Percentiles rank a stretch among this genome's conserved stretches.
phyloP scores from a whole-genome alignment of 2,888 invertebrate genomes.

The Anoplius nigerrimus region DNA sequence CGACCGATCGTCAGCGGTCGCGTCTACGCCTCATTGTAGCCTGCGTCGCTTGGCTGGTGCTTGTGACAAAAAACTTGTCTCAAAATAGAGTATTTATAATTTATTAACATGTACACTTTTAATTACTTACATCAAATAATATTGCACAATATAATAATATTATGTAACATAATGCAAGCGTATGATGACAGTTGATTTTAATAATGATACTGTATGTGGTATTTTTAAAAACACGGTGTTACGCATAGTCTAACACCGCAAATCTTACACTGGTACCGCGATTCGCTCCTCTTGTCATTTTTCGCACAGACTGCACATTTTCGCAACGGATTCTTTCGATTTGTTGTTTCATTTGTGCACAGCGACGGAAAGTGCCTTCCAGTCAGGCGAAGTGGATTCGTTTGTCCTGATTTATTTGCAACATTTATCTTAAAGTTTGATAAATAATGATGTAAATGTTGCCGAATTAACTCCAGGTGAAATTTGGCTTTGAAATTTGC shows the following conservation, averaged over 20 bases:
- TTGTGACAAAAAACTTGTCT: neutral
- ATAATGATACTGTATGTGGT: conserved; percentile 13
- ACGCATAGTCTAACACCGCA: conserved; percentile 28
- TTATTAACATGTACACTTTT: neutral
- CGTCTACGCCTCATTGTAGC: conserved; percentile 9
- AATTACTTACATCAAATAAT: neutral
- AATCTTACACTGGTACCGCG: conserved; percentile 23
- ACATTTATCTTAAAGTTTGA: conserved; percentile 11
- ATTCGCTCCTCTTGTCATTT: conserved; percentile 24
- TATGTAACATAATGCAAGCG: conserved; percentile 4
- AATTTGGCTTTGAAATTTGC: conserved; percentile 24
- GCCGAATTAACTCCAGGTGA: conserved; percentile 32
- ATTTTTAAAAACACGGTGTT: conserved; percentile 13
- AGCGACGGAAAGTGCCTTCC: conserved; percentile 26
- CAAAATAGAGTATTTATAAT: neutral
- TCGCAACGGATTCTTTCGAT: conserved; percentile 30
- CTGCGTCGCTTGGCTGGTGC: conserved; percentile 1
- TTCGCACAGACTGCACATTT: conserved; percentile 25
- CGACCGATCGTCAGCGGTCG: conserved; percentile 8
- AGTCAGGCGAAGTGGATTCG: conserved; percentile 28
- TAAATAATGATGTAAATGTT: conserved; percentile 30
- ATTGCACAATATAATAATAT: conserved; percentile 8
- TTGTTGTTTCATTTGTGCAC: conserved; percentile 23
- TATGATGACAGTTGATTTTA: conserved; percentile 3
- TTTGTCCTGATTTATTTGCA: conserved; percentile 30